Base-by-base conservation (phyloP, 1,140 invertebrate species). In the Oreohelix idahoensis region DNA sequence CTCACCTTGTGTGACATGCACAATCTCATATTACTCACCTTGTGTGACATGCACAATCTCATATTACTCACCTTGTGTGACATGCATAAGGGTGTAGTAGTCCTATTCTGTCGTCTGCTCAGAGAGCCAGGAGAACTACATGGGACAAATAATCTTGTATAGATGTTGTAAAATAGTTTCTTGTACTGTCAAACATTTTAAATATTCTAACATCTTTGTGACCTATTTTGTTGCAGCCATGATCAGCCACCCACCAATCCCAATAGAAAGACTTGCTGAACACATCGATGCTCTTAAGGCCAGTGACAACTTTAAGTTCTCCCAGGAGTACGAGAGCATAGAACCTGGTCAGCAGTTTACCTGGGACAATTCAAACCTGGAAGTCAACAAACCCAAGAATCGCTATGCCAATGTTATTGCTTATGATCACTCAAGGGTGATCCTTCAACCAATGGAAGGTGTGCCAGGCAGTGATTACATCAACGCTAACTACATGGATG, bases 321-420 rank as follows among this genome's bases (percentile, higher is more conserved):
- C 92, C 4, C 89, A 93, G 86, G 94, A 94, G 83, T 94, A 93
- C 76, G 94, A 93, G 92, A 97, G 97, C 84, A 99, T 99, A 81
- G 98, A 99, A 92, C 98, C 98, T 10, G 98, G 98, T 0, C 98
- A 99, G 89, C 98, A 99, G 92, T 99, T 99, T 92, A 99, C 98
- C 0, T 99, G 99, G 99, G 98, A 99, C 91, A 97, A 99, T 92
- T 99, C 98, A 0, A 99, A 97, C 90, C 95, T 98, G 94, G 98
- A 99, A 91, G 95, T 98, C 0, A 99, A 99, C 91, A 99, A 99
- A 89, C 97, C 97, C 0, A 99, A 99, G 93, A 99, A 99, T 93
- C 95, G 99, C 45, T 99, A 99, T 92, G 98, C 98, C 15, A 99
- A 99, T 92, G 98, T 99, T 0, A 98, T 99, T 26, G 98, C 99